Conservation (phyloP, 2,888 invertebrate species). For the Drosophila parthenogenetica region DNA sequence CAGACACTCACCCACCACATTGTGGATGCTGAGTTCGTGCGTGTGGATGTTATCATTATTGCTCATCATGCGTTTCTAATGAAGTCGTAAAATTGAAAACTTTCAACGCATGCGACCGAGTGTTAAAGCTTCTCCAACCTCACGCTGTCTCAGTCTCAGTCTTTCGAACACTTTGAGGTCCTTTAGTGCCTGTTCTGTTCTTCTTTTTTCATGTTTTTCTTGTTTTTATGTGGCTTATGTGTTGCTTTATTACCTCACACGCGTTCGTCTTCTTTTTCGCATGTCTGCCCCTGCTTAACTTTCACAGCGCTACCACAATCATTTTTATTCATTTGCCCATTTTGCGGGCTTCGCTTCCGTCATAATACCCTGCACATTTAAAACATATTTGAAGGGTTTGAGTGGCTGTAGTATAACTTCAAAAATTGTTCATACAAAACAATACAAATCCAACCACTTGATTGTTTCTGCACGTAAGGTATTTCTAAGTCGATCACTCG, state of each 20-base stretch:
- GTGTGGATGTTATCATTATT: constrained; percentile 65
- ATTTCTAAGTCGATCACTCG: not conserved
- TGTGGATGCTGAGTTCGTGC: constrained; percentile 1
- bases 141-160: not conserved
- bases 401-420: not conserved
- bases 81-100: constrained; percentile 80
- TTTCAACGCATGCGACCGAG: constrained; percentile 61
- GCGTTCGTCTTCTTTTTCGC: constrained; percentile 24
- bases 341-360: constrained; percentile 41
- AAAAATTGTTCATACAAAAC: too few species aligned
- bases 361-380: constrained; percentile 14
- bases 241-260: constrained; percentile 52
- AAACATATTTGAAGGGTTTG: not conserved
- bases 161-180: not conserved
- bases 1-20: constrained; percentile 1
- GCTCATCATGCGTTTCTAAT: constrained; percentile 81
- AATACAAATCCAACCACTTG: not conserved
- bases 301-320: constrained; percentile 49
- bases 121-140: constrained; percentile 29
- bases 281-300: constrained; percentile 28
- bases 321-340: constrained; percentile 64
- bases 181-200: constrained; percentile 2
- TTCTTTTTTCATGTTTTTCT: constrained; percentile 16
- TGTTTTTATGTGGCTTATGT: constrained; percentile 46
- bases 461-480: not conserved